Percentiles rank a stretch among this genome's conserved stretches.
These are phyloP conservation scores for Dissostichus mawsoni DNA, from an alignment of 2,113 vertebrate species.

Conservation along the genomic window DNA sequence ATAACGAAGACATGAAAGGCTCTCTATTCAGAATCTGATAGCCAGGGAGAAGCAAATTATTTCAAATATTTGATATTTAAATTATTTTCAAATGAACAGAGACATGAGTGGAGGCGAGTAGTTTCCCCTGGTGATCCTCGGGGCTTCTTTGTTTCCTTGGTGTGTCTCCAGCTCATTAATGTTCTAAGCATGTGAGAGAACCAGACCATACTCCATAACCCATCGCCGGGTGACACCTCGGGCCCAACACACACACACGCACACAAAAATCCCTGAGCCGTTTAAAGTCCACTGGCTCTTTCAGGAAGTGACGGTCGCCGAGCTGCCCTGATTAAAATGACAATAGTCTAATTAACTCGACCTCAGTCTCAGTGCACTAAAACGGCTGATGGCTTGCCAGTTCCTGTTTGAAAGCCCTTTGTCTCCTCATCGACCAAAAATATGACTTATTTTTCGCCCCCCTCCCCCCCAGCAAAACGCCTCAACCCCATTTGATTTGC, in stretches of 20 bases:
- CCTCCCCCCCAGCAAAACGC: constrained; percentile 48
- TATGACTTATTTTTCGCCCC: constrained; percentile 56
- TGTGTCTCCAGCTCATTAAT: constrained; percentile 83
- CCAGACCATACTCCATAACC: constrained; percentile 72
- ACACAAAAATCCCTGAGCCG: constrained; percentile 50
- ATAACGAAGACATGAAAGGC: constrained; percentile 79
- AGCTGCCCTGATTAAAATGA: constrained; percentile 87
- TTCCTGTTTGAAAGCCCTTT: constrained; percentile 80
- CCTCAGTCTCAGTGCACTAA: constrained; percentile 80
- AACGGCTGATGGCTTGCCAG: constrained; percentile 74
- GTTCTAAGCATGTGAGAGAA: constrained; percentile 79
- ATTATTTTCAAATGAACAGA: constrained; percentile 85
- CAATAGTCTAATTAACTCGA: constrained; percentile 88
- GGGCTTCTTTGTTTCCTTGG: constrained; percentile 81
- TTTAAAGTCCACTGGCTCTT: constrained; percentile 77
- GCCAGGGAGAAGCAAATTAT: constrained; percentile 80
- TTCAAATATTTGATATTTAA: constrained; percentile 85
- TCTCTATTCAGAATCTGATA: constrained; percentile 77
- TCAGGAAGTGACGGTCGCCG: constrained; percentile 78
- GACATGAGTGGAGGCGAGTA: constrained; percentile 74
- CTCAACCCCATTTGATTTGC: constrained; percentile 78
- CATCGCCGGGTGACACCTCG: constrained; percentile 71
- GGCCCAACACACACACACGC: constrained; percentile 42
- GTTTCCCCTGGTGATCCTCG: constrained; percentile 80
- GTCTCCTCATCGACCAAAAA: constrained; percentile 79